These are phyloP conservation scores for Lasioglossum leucozonium DNA, from an alignment of 2,888 invertebrate genomes.

Conservation along the genomic window DNA sequence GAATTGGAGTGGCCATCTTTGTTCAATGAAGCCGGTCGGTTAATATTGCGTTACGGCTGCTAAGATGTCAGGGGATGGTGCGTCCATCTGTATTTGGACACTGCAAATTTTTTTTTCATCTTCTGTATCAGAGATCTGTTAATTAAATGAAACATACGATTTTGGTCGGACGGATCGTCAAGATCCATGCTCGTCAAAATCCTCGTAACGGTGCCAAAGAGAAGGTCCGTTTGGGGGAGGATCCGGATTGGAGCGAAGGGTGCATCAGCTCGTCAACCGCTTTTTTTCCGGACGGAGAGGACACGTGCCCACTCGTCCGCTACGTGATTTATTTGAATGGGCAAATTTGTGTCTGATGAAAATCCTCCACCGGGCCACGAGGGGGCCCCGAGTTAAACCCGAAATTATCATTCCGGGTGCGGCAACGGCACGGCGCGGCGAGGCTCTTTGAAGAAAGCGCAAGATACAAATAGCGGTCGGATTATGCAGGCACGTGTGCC, in stretches of 20 bases:
- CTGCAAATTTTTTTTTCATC: not conserved
- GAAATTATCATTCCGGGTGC: conserved; percentile 62
- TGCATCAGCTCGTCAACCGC: conserved; percentile 35
- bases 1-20: not conserved
- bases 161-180: not conserved
- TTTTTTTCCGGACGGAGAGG: conserved; percentile 23
- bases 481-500: conserved; percentile 64
- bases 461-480: conserved; percentile 56
- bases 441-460: conserved; percentile 56
- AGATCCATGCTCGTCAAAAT: not conserved
- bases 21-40: not conserved
- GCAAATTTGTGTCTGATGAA: conserved; percentile 62
- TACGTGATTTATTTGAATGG: conserved; percentile 66
- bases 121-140: not conserved
- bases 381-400: conserved; percentile 45
- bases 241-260: conserved; percentile 42
- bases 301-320: conserved; percentile 57
- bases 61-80: not conserved
- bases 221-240: conserved; percentile 26
- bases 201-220: not conserved
- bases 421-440: conserved; percentile 21
- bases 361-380: conserved; percentile 30
- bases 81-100: not conserved
- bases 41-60: not conserved
- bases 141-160: no score